These are phyloP conservation scores for Hapalemur alaotrensis DNA, from an alignment of 2,797 vertebrate species.

Conservation along the genomic window DNA sequence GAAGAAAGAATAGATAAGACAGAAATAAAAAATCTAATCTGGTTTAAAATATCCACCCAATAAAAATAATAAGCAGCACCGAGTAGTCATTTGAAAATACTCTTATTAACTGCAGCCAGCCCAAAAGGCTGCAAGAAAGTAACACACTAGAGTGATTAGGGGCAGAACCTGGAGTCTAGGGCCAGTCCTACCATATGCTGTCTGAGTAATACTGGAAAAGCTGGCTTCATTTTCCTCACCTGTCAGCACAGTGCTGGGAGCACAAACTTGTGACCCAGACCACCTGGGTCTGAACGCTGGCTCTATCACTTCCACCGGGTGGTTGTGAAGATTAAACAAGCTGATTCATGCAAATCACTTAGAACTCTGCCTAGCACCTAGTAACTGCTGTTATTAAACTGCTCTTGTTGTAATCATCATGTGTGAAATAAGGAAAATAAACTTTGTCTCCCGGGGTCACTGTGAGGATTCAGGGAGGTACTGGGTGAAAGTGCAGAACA, in stretches of 20 bases:
- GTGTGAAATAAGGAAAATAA: neutral
- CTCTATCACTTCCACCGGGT: neutral
- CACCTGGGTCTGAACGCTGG: neutral
- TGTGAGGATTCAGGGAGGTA: neutral
- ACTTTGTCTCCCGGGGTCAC: neutral
- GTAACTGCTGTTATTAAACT: neutral
- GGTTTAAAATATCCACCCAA: neutral
- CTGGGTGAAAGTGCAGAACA: neutral
- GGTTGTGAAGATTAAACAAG: neutral
- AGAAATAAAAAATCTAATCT: neutral
- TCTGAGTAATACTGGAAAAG: neutral
- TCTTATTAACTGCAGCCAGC: neutral
- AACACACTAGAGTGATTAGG: neutral
- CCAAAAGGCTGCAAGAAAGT: neutral
- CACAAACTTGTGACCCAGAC: neutral
- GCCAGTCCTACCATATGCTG: neutral
- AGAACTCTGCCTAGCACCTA: neutral
- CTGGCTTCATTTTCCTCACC: neutral
- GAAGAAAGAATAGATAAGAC: neutral
- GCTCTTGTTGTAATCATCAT: neutral
- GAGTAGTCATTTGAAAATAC: neutral
- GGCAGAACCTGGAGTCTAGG: neutral
- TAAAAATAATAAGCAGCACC: neutral
- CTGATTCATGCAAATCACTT: neutral
- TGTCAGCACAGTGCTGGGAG: neutral